phyloP scores from a whole-genome alignment of 2,113 vertebrate genomes.

The Cervus canadensis region DNA sequence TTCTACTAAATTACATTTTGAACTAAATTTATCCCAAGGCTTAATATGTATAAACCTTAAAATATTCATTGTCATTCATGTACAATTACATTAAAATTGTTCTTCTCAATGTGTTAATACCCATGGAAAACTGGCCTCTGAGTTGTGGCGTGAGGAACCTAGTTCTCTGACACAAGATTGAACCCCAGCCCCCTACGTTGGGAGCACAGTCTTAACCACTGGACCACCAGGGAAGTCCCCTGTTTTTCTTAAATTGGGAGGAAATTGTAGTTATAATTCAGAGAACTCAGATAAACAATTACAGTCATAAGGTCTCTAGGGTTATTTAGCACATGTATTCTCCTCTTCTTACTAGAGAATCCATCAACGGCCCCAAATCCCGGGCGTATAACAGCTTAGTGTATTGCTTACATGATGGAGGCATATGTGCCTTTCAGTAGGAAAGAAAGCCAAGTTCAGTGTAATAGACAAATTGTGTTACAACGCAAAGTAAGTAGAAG shows the following conservation, averaged over 20 bases:
- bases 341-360: background rate
- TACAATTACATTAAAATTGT: background rate
- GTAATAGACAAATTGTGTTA: background rate
- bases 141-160: background rate
- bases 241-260: background rate
- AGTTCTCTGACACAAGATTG: background rate
- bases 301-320: background rate
- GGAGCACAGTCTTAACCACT: background rate
- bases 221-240: background rate
- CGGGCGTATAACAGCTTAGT: background rate
- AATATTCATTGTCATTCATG: background rate
- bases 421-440: background rate
- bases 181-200: background rate
- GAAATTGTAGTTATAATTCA: background rate
- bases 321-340: background rate
- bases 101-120: background rate
- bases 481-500: background rate
- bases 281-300: background rate
- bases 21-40: background rate
- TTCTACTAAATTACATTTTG: background rate
- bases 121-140: background rate
- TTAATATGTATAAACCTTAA: background rate
- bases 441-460: background rate
- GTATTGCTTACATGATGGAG: background rate
- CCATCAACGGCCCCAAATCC: background rate